Conservation (phyloP, 1,140 invertebrate genomes). For the Bradynema listronoti region DNA sequence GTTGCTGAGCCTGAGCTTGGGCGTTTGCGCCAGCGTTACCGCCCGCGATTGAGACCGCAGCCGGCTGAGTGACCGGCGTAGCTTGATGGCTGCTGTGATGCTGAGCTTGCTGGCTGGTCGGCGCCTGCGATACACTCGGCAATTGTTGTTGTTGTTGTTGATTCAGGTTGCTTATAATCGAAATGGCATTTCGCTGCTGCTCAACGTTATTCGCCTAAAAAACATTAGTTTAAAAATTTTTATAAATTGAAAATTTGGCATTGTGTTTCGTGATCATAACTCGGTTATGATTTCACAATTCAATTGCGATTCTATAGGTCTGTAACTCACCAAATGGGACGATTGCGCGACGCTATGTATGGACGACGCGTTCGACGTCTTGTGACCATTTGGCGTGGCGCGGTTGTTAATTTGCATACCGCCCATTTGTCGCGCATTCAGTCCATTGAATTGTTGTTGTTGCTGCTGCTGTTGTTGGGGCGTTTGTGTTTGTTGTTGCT, state of each 20-base stretch:
- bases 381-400: slow-evolving; percentile 7
- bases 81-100: slow-evolving; percentile 9
- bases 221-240: too few species aligned
- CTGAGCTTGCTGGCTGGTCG: too few species aligned
- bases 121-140: not conserved
- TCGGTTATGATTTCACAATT: not conserved
- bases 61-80: slow-evolving; percentile 14
- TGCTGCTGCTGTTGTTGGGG: slow-evolving; percentile 4
- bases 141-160: slow-evolving; percentile 16
- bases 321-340: not conserved
- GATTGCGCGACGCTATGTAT: not conserved
- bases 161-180: not conserved
- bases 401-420: not conserved
- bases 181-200: too few species aligned
- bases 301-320: slow-evolving; percentile 1
- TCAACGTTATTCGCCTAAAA: too few species aligned
- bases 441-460: not conserved
- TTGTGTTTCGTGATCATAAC: slow-evolving; percentile 3
- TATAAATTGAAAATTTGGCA: too few species aligned
- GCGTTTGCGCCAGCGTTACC: not conserved
- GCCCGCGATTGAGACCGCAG: slow-evolving; percentile 3
- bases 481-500: slow-evolving; percentile 7
- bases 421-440: not conserved
- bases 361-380: not conserved
- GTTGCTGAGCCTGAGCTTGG: not conserved